A percentile compares a stretch with the other conserved stretches of the same genome.
Conservation (phyloP, 2,797 vertebrate genomes). For the Eulemur coronatus region DNA sequence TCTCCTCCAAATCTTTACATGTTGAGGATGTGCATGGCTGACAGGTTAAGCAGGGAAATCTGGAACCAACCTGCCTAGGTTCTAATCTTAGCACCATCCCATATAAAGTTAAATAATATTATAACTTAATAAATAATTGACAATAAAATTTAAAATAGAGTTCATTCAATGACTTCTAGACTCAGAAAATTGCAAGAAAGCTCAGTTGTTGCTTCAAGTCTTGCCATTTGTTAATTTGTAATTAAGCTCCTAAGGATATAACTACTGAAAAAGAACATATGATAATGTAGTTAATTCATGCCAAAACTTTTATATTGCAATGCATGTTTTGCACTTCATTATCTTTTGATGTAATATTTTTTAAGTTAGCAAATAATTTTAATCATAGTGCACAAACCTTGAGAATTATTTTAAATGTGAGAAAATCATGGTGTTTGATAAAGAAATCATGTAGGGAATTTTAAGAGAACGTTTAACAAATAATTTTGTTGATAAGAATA, state of each 20-base stretch:
- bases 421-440: background rate
- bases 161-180: background rate
- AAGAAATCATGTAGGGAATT: background rate
- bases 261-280: background rate
- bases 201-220: background rate
- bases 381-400: background rate
- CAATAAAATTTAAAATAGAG: background rate
- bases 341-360: background rate
- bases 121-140: background rate
- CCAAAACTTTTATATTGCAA: background rate
- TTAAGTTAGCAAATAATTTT: constrained; percentile 15
- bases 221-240: constrained; percentile 6
- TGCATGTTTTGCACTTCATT: background rate
- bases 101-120: background rate
- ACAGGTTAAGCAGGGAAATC: background rate
- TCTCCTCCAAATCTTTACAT: background rate
- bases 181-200: background rate
- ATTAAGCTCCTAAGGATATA: background rate
- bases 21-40: background rate
- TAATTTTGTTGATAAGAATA: background rate
- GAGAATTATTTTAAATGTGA: background rate
- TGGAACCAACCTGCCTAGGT: background rate
- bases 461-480: background rate
- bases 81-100: background rate
- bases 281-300: background rate